phyloP scores from a whole-genome alignment of 2,888 invertebrate species.

The Chalcis sispes region DNA sequence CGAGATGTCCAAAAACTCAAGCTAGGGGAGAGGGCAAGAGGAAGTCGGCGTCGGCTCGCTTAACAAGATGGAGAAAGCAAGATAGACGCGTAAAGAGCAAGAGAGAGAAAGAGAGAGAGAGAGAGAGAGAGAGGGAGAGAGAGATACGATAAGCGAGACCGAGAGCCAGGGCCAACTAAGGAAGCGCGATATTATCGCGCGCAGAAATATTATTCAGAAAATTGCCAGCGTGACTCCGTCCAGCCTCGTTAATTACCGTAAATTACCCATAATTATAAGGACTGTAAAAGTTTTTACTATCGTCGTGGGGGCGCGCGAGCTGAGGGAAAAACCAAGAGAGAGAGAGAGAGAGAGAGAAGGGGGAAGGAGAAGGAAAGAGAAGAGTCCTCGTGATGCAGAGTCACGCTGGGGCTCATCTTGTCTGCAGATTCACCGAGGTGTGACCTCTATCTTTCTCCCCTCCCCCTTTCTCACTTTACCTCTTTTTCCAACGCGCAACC shows the following conservation, averaged over 20 bases:
- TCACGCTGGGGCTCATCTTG: conserved; percentile 72
- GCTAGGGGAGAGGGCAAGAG: conserved; percentile 10
- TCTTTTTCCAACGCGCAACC: background rate
- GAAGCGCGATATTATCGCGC: conserved; percentile 73
- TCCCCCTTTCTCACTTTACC: conserved; percentile 45
- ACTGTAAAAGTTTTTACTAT: conserved; percentile 76
- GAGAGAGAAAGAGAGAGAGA: conserved; percentile 34
- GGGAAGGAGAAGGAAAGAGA: too few species aligned
- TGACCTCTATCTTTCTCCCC: conserved; percentile 59
- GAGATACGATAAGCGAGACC: conserved; percentile 35
- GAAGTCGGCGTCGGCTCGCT: too few species aligned
- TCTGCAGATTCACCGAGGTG: conserved; percentile 69
- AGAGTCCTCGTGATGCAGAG: conserved; percentile 70
- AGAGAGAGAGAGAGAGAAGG: too few species aligned
- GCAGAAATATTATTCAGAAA: conserved; percentile 75
- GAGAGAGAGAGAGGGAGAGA: conserved; percentile 34
- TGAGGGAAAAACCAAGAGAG: conserved; percentile 54
- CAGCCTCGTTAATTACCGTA: conserved; percentile 76
- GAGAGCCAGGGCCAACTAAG: too few species aligned
- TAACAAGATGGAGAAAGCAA: background rate
- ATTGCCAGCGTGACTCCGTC: conserved; percentile 75
- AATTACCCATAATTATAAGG: conserved; percentile 76
- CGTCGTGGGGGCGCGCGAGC: conserved; percentile 74
- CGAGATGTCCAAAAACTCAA: conserved; percentile 20
- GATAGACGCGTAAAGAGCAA: too few species aligned